Evolutionary conservation across 2,113 vertebrate species (phyloP), one percentile per base, ranked within the genome.

Genomic region (Amphiprion ocellaris): DNA sequence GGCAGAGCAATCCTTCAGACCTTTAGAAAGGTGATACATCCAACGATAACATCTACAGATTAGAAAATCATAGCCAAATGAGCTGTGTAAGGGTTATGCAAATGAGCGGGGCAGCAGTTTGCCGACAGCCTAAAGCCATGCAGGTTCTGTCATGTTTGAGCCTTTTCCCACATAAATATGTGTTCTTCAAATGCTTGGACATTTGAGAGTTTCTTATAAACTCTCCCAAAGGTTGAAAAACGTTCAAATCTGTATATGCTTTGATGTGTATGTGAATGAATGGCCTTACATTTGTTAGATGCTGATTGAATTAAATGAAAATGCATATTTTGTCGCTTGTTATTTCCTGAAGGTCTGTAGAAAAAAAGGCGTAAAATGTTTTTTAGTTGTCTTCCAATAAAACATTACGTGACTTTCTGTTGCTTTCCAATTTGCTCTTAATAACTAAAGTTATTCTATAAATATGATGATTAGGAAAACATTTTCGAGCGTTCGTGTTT

Each of bases 71-170:
- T 60, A 66, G 60, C 17, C 63, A 81, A 81, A 89, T 74, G 79
- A 89, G 77, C 70, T 83, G 67, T 79, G 74, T 70, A 79, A 71
- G 76, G 75, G 63, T 68, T 90, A 84, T 87, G 79, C 79, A 86
- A 85, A 91, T 86, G 39, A 55, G 33, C 52, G 2, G 11, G 67
- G 69, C 70, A 53, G 62, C 59, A 61, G 69, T 71, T 75, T 37
- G 41, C 69, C 37, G 56, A 41, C 21, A 70, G 50, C 55, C 11
- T 39, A 14, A 69, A 69, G 65, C 44, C 58, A 72, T 24, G 10
- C 44, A 30, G 59, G 14, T 73, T 68, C 69, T 78, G 59, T 77
- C 68, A 52, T 58, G 63, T 69, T 46, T 56, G n/a, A 44, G 23
- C 65, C 52, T 7, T 53, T n/a, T 61, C 14, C 37, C 6, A 63